Conservation (phyloP, 2,113 vertebrate species). For the Hucho hucho region DNA sequence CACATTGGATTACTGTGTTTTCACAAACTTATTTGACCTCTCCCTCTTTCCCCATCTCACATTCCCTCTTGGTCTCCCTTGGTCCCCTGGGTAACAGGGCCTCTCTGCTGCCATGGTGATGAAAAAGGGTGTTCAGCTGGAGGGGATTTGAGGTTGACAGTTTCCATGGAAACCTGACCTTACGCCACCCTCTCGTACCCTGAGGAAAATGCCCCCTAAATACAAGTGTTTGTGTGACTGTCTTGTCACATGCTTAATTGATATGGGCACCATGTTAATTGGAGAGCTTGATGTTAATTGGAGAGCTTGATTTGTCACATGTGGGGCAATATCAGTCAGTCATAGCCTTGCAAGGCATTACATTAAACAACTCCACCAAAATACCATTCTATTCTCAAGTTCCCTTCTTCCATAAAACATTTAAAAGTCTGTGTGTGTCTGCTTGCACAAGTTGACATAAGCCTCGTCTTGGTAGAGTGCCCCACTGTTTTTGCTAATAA, state of each 20-base stretch:
- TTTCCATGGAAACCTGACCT: conserved; percentile 69
- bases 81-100: conserved; percentile 66
- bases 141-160: conserved; percentile 62
- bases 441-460: neutral
- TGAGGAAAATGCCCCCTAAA: neutral
- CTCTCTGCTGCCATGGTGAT: conserved; percentile 69
- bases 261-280: neutral
- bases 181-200: conserved; percentile 53
- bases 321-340: conserved; percentile 17
- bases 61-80: conserved; percentile 60
- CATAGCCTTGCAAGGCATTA: neutral
- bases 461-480: neutral
- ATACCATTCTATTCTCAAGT: conserved; percentile 20
- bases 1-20: conserved; percentile 72
- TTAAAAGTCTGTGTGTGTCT: neutral
- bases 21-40: conserved; percentile 70
- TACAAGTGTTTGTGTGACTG: too few species aligned
- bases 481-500: neutral
- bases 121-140: conserved; percentile 68
- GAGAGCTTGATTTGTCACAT: conserved; percentile 31
- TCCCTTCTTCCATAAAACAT: neutral
- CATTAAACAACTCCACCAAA: conserved; percentile 16
- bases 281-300: too few species aligned
- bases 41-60: conserved; percentile 60
- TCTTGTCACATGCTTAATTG: too few species aligned